Conservation (phyloP, 2,888 invertebrate species). For the Allacma fusca region DNA sequence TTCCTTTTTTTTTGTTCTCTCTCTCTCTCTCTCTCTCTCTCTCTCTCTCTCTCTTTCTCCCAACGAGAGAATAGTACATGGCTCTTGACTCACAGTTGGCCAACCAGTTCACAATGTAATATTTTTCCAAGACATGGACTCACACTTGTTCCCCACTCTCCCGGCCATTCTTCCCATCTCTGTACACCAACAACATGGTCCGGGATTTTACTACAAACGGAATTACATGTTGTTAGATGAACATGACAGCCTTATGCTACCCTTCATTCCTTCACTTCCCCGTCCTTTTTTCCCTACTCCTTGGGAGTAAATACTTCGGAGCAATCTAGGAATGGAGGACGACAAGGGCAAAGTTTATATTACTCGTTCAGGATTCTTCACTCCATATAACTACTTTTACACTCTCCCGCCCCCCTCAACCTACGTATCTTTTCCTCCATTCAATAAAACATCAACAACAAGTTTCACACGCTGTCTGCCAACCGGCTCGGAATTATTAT, state of each 20-base stretch:
- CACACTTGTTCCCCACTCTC: slow-evolving; percentile 20
- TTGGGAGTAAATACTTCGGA: no score
- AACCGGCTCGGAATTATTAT: no score
- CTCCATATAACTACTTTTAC: not conserved
- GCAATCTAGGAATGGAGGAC: no score
- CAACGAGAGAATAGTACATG: not conserved
- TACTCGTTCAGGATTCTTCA: not conserved
- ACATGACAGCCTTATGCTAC: slow-evolving; percentile 9
- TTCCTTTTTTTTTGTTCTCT: not conserved
- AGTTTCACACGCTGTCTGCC: no score
- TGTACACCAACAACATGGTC: not conserved
- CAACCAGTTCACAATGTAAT: slow-evolving; percentile 28
- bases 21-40: no score
- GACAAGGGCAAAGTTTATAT: not conserved
- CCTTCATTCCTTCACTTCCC: no score
- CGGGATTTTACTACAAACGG: slow-evolving; percentile 9
- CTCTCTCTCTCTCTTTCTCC: no score
- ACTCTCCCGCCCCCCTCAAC: not conserved
- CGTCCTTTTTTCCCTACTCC: no score
- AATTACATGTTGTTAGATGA: slow-evolving; percentile 18
- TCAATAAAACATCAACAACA: no score
- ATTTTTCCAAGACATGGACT: slow-evolving; percentile 22
- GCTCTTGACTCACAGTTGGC: slow-evolving; percentile 24
- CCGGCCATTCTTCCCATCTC: not conserved
- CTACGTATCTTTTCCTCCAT: no score